These are phyloP conservation scores for Psephotus haematonotus DNA, from an alignment of 2,113 vertebrate species.

Conservation along the genomic window DNA sequence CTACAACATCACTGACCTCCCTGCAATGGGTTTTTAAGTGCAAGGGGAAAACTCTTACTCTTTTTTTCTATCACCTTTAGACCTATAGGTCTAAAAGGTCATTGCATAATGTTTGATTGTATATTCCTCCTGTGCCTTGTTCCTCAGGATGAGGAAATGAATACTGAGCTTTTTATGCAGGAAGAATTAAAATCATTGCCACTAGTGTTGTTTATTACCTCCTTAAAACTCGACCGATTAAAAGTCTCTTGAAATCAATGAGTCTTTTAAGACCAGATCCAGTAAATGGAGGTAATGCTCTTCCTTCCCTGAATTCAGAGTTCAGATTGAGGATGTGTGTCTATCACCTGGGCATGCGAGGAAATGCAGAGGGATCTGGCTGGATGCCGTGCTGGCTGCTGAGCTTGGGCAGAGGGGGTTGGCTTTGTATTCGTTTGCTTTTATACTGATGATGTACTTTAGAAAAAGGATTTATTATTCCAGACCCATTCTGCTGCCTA, in stretches of 20 bases:
- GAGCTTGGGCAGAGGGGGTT: neutral
- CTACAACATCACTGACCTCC: neutral
- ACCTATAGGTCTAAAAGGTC: neutral
- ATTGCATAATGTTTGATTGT: neutral
- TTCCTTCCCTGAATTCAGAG: neutral
- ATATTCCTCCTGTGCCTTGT: rapidly evolving
- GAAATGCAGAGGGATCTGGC: neutral
- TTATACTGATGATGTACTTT: neutral
- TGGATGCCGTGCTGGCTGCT: neutral
- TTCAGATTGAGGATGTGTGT: neutral
- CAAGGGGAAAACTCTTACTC: neutral
- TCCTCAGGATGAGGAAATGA: neutral
- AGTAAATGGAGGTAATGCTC: neutral
- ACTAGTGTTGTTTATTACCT: neutral
- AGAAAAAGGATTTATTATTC: neutral
- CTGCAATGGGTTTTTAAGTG: neutral
- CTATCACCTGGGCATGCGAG: neutral
- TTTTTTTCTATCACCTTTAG: neutral
- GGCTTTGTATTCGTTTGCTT: neutral
- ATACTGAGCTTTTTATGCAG: neutral
- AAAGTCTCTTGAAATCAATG: neutral
- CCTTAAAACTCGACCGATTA: neutral
- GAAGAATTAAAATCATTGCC: neutral
- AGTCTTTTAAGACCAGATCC: neutral
- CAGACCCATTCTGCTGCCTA: neutral